phyloP scores from a whole-genome alignment of 2,113 vertebrate genomes.

The Melanocharis versteri region DNA sequence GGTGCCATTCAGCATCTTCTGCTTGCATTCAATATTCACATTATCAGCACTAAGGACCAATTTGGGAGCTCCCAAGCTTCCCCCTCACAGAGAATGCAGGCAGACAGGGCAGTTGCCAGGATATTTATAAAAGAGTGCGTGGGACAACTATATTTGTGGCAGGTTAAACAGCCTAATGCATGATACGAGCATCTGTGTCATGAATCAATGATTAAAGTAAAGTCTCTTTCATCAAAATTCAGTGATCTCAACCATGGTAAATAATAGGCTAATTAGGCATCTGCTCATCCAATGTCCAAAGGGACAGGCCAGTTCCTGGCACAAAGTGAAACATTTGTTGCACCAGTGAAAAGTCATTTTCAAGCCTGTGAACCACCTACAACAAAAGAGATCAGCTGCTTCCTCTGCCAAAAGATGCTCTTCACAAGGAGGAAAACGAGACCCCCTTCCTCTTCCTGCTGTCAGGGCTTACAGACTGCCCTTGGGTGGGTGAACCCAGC shows the following conservation, averaged over 20 bases:
- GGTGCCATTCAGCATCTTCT: background rate
- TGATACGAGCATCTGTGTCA: conserved; percentile 35
- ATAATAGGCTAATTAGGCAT: conserved; percentile 76
- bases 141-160: conserved; percentile 26
- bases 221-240: conserved; percentile 71
- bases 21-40: background rate
- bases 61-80: background rate
- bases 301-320: conserved; percentile 67
- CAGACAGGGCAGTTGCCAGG: conserved; percentile 33
- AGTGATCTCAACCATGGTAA: conserved; percentile 60
- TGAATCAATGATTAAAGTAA: conserved; percentile 65
- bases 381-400: background rate
- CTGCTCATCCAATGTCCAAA: conserved; percentile 68
- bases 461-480: background rate
- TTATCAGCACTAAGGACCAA: background rate
- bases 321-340: conserved; percentile 60
- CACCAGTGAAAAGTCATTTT: conserved; percentile 53
- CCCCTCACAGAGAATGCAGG: background rate
- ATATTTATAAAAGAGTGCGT: background rate
- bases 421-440: rapidly evolving
- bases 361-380: background rate
- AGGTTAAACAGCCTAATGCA: conserved; percentile 65
- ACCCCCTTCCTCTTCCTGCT: background rate
- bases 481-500: background rate
- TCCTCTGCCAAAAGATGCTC: background rate